Conservation (phyloP, 2,113 vertebrate species). For the Willisornis vidua region DNA sequence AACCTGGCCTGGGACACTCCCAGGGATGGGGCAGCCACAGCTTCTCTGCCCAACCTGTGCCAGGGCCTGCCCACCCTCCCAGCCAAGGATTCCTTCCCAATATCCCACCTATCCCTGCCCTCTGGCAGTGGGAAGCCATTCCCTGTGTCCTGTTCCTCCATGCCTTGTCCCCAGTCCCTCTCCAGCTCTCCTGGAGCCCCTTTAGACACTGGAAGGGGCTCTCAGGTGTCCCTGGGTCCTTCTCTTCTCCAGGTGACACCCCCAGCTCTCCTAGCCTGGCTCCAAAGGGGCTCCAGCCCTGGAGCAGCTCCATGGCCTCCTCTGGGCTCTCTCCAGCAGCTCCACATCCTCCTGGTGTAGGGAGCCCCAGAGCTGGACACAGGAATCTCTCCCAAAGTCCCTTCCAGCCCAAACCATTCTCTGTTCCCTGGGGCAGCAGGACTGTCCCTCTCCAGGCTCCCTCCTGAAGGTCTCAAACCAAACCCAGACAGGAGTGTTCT, state of each 20-base stretch:
- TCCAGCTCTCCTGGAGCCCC: not conserved
- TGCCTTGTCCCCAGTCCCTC: not conserved
- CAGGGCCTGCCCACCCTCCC: not conserved
- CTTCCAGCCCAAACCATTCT: not conserved
- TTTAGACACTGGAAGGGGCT: not conserved
- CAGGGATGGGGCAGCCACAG: no score
- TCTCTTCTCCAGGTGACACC: not conserved
- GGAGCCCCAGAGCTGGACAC: not conserved
- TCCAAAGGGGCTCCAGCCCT: not conserved
- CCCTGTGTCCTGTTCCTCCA: not conserved
- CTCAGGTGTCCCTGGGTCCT: not conserved
- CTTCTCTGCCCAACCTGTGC: no score
- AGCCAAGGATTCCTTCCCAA: not conserved
- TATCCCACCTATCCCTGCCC: not conserved
- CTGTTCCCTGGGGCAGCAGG: not conserved
- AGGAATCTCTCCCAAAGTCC: not conserved
- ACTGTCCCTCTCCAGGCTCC: fast-evolving
- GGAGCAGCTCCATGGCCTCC: fast-evolving
- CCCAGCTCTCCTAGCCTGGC: not conserved
- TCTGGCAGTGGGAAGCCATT: not conserved
- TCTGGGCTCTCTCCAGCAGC: not conserved
- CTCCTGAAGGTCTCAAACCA: conserved; percentile 47
- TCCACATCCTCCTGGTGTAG: not conserved
- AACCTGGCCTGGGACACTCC: no score
- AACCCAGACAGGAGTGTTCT: not conserved